Evolutionary conservation across 2,888 invertebrate species (phyloP).

Genomic region (Helleia helle): DNA sequence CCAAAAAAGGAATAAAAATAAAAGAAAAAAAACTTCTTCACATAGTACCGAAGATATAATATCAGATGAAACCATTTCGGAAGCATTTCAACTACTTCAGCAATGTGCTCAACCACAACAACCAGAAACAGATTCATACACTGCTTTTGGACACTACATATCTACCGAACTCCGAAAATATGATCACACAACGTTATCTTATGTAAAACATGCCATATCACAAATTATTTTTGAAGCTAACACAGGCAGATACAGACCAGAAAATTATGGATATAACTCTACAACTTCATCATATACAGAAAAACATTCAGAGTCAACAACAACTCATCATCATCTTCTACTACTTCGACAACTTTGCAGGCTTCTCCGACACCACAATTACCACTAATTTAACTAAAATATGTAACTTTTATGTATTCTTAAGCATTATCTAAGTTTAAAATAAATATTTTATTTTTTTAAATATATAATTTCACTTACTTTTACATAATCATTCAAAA

Average conservation of each 20-base stretch:
- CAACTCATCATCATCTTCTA: conserved; percentile 2
- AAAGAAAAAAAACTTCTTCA: conserved; percentile 4
- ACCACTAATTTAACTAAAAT: no score
- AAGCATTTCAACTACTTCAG: conserved; percentile 22
- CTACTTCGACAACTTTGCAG: conserved; percentile 4
- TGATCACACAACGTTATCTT: conserved; percentile 20
- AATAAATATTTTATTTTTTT: no score
- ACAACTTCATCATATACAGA: conserved; percentile 6
- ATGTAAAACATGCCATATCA: neutral
- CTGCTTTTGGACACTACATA: conserved; percentile 22
- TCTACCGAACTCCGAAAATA: conserved; percentile 23
- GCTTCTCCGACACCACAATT: conserved; percentile 3
- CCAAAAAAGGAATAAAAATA: conserved; percentile 12
- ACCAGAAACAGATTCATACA: conserved; percentile 21
- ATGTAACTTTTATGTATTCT: no score
- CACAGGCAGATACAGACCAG: neutral
- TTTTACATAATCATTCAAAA: no score
- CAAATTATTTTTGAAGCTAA: neutral
- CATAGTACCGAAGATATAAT: conserved; percentile 10
- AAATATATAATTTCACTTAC: no score
- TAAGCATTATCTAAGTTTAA: no score
- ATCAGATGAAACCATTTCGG: conserved; percentile 25
- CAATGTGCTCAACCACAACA: conserved; percentile 24
- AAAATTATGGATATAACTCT: no score
- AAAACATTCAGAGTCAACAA: neutral